Evolutionary conservation across 2,888 invertebrate species (phyloP), one percentile per base, ranked within the genome.

Genomic region (Eupithecia exiguata): DNA sequence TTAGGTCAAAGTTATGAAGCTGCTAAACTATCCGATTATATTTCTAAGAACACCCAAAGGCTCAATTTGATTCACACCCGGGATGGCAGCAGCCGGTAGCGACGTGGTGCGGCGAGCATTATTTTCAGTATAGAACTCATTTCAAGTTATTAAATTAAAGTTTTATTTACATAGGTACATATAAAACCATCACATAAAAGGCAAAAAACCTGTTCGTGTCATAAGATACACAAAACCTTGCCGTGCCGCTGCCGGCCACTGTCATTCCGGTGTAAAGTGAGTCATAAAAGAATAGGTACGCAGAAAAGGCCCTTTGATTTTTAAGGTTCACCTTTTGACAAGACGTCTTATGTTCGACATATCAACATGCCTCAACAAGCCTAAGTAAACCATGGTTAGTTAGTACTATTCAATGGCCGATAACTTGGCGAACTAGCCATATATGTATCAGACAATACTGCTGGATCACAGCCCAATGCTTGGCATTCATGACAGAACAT

Each of bases 371-470:
- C 1, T 6, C 5, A 18, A 46, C 16, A 46, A 46, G 18, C 5
- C 46, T 46, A 0, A 46, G 2, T 30, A 30, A 30, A 30, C 30
- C 7, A 9, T n/a, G 49, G 49, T 53, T 21, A 21, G 21, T 21
- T 53, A 53, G 21, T 53, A n/a, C 49, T 10, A 21, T 53, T 53
- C 21, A 35, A 35, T 35, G 35, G 35, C 35, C 62, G 35, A 62
- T 62, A 35, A 7, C 35, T 35, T 7, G 62, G 18, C 25, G 12
- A 58, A 16, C 35, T 35, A 14, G 35, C 25, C 16, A 16, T 30
- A 63, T 63, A 70, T n/a, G n/a, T n/a, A n/a, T 46, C 66, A 53
- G 58, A 66, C 71, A 71, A 66, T 66, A 40, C 71, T 35, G 62
- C 25, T 25, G 40, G 66, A 58, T 66, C 66, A 66, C 53, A 65